Percentiles rank a stretch among this genome's conserved stretches.
These are phyloP conservation scores for Sinohyriopsis cumingii DNA, from an alignment of 2,888 invertebrate species.

Conservation along the genomic window DNA sequence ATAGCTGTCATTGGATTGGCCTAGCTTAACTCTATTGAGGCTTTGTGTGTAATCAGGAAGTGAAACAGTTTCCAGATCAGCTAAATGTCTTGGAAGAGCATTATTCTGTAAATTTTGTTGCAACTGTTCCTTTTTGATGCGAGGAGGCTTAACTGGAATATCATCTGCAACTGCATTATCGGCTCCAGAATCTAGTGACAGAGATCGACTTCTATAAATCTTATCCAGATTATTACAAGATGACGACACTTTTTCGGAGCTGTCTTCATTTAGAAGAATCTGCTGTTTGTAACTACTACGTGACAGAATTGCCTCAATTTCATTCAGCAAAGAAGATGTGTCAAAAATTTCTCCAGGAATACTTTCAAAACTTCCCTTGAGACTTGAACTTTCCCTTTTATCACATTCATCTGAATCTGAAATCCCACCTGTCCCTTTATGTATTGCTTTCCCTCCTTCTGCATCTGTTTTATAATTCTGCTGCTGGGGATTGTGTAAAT, in stretches of 20 bases:
- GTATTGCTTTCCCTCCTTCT: constrained; percentile 1
- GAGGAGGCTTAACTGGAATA: constrained; percentile 53
- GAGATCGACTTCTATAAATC: neutral
- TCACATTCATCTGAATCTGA: neutral
- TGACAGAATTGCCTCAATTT: constrained; percentile 44
- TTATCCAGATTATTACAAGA: neutral
- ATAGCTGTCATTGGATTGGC: too few species aligned
- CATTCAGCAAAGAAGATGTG: constrained; percentile 42
- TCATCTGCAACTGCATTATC: constrained; percentile 18
- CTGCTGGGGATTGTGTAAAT: neutral
- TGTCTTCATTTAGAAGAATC: too few species aligned
- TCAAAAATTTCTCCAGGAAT: constrained; percentile 30
- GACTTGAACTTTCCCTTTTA: constrained; percentile 2
- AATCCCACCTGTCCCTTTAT: constrained; percentile 10
- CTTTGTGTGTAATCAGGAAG: constrained; percentile 28
- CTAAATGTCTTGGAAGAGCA: constrained; percentile 31
- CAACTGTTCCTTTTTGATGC: constrained; percentile 49
- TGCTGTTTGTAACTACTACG: constrained; percentile 37
- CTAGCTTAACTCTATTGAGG: too few species aligned
- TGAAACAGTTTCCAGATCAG: constrained; percentile 36
- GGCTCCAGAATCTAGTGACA: constrained; percentile 13
- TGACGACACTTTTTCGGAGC: too few species aligned
- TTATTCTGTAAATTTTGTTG: constrained; percentile 25
- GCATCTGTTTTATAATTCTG: neutral
- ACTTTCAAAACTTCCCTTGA: constrained; percentile 26